Percentiles rank a stretch among this genome's conserved stretches.
phyloP scores from a whole-genome alignment of 2,797 vertebrate species.

The Pterois miles region DNA sequence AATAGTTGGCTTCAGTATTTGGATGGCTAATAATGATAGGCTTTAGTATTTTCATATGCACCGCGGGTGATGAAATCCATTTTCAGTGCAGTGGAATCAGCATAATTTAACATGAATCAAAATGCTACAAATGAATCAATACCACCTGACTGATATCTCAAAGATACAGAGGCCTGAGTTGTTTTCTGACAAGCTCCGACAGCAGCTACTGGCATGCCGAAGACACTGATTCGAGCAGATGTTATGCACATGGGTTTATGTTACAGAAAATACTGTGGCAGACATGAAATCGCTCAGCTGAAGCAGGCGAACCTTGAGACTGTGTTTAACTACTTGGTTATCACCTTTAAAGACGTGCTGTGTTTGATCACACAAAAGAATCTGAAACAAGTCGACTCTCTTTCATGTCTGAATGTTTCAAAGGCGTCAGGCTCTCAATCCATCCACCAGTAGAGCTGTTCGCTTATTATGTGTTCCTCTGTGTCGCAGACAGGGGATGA shows the following conservation, averaged over 20 bases:
- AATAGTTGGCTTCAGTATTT: neutral
- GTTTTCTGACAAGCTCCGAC: neutral
- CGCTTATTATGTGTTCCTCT: constrained; percentile 60
- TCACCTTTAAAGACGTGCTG: constrained; percentile 44
- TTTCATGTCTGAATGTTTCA: constrained; percentile 69
- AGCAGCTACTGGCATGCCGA: neutral
- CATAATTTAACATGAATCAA: neutral
- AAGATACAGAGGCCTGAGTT: neutral
- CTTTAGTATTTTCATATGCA: neutral
- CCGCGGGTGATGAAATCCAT: neutral
- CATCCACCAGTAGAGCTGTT: constrained; percentile 37
- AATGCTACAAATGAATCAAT: neutral
- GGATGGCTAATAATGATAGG: neutral
- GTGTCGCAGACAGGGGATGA: constrained; percentile 50
- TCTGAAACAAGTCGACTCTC: constrained; percentile 47
- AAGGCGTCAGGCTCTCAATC: constrained; percentile 33
- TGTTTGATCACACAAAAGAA: constrained; percentile 61
- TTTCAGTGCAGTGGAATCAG: constrained; percentile 8
- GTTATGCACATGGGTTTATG: constrained; percentile 2
- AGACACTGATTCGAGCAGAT: neutral
- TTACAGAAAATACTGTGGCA: constrained; percentile 3
- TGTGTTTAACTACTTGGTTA: constrained; percentile 19
- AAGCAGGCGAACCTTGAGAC: constrained; percentile 15
- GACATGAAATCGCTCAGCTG: constrained; percentile 18
- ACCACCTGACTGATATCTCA: neutral